Evolutionary conservation across 2,113 vertebrate species (phyloP), one percentile per base, ranked within the genome.

Genomic region (Sapajus apella): DNA sequence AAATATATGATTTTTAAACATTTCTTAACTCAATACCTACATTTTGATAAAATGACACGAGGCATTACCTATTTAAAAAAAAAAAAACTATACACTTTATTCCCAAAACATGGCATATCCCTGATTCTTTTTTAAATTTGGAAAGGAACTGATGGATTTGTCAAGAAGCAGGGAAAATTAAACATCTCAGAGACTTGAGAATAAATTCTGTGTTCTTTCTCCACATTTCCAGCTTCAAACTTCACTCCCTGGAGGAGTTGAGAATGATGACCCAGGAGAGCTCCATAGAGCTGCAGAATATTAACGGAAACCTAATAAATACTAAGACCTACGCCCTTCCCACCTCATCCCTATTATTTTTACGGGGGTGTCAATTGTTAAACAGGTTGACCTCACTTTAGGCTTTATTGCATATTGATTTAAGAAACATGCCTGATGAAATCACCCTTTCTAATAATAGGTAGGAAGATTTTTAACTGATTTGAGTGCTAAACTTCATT

Each of bases 351-450:
- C 21, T 43, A 16, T 47, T 27, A 20, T 64, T 79, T 40, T 75
- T 18, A 37, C 2, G 0, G 18, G 30, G 40, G 30, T 40, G 61
- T 47, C 80, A 21, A 6, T 11, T 87, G 81, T 32, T 82, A 14
- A 93, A 40, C 35, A 55, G 40, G 23, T 61, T 75, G 85, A 90
- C 76, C 90, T 94, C 64, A 87, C 6, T 68, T 79, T 45, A 70
- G 85, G 40, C 30, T 80, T 92, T 47, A 87, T 25, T 80, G 40
- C 47, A 68, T 61, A 90, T 55, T 84, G 86, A 92, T 97, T 96
- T 81, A 87, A 94, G 90, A 91, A 97, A 70, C 18, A 50, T 11
- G 13, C 52, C n/a, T 37, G 72, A 87, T 6, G 43, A 91, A 80
- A 88, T 93, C 45, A 75, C 35, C 64, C 43, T 64, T 80, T 43